Evolutionary conservation across 2,888 invertebrate species (phyloP).

Genomic region (Scotopteryx bipunctaria): DNA sequence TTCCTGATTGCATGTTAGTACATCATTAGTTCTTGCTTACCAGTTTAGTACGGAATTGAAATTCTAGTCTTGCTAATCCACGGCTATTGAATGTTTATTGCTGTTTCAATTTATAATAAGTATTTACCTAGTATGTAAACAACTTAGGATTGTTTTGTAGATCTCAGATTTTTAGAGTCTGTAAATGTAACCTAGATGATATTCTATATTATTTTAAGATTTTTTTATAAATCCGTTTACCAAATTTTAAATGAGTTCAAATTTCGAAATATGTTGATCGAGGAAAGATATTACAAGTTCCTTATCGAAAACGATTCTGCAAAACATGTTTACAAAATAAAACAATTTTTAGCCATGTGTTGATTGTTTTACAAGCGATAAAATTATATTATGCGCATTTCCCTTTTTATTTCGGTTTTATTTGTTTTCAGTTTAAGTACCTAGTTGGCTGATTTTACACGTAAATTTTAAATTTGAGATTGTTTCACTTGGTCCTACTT

Average conservation of each 20-base stretch:
- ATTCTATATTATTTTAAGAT: neutral
- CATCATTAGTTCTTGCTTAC: constrained; percentile 59
- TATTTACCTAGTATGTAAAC: neutral
- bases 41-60: constrained; percentile 64
- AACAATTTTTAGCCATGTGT: constrained; percentile 51
- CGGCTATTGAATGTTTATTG: constrained; percentile 5
- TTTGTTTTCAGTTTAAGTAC: no score
- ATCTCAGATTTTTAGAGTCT: constrained; percentile 6
- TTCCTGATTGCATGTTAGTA: constrained; percentile 57
- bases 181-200: constrained; percentile 21
- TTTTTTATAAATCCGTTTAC: no score
- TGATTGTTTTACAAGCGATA: constrained; percentile 51
- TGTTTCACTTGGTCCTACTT: no score
- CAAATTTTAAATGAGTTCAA: neutral
- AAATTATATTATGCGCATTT: constrained; percentile 55
- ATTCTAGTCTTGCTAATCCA: constrained; percentile 49
- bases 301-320: constrained; percentile 36
- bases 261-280: constrained; percentile 17
- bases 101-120: neutral
- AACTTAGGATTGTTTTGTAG: no score
- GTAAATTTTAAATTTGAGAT: neutral
- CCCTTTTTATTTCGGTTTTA: constrained; percentile 13
- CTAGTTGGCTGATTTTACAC: neutral
- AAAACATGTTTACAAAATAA: constrained; percentile 56
- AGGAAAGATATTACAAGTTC: constrained; percentile 28